These are phyloP conservation scores for Bellardia pandia DNA, from an alignment of 2,888 invertebrate genomes.

Conservation along the genomic window DNA sequence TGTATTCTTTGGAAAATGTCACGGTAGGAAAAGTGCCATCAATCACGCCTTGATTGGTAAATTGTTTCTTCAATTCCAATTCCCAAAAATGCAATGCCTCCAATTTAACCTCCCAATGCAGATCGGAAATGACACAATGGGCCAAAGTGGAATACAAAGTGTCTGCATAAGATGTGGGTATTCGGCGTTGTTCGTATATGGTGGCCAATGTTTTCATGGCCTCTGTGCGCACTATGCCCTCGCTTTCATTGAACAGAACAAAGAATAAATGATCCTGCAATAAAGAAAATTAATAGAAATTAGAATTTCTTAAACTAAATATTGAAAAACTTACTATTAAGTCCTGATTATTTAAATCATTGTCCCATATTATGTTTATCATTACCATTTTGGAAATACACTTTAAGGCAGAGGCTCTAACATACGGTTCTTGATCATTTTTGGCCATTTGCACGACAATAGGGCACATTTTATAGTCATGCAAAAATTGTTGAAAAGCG, in stretches of 20 bases:
- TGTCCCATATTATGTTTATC: constrained; percentile 88
- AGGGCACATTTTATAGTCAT: constrained; percentile 87
- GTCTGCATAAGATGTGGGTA: constrained; percentile 85
- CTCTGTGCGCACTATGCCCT: constrained; percentile 91
- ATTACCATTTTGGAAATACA: constrained; percentile 89
- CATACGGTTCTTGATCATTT: constrained; percentile 90
- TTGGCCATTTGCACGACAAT: constrained; percentile 88
- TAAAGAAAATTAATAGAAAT: constrained; percentile 50
- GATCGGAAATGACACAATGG: constrained; percentile 88
- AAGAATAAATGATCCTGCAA: constrained; percentile 85
- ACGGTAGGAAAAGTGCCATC: constrained; percentile 91
- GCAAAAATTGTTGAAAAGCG: constrained; percentile 89
- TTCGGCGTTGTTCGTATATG: constrained; percentile 88
- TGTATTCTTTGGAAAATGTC: constrained; percentile 91
- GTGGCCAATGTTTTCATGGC: constrained; percentile 88
- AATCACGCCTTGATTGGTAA: constrained; percentile 92
- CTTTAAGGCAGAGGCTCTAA: constrained; percentile 89
- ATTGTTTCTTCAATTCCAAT: constrained; percentile 87
- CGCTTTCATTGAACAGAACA: constrained; percentile 88
- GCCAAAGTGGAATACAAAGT: constrained; percentile 88
- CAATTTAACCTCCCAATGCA: constrained; percentile 93
- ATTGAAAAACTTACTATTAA: constrained; percentile 85
- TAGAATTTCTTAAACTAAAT: constrained; percentile 22
- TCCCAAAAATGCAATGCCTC: constrained; percentile 90
- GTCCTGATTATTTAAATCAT: constrained; percentile 86